A percentile compares a stretch with the other conserved stretches of the same genome.
Conservation (phyloP, 2,113 vertebrate species). For the Mastomys coucha region DNA sequence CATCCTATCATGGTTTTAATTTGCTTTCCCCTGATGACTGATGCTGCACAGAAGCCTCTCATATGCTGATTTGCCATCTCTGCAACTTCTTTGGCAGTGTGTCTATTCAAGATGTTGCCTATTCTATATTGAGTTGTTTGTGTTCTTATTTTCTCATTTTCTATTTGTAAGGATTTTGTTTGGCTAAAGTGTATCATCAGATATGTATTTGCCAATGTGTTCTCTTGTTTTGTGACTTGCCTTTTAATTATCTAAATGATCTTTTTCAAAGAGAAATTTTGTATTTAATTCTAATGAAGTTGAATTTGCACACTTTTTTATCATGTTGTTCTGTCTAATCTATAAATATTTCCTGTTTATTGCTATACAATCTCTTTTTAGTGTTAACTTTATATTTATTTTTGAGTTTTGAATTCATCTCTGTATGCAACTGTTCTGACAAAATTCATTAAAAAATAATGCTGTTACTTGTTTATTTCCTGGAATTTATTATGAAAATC, state of each 20-base stretch:
- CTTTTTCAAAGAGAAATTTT: not conserved
- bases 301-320: not conserved
- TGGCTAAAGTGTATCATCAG: not conserved
- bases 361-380: not conserved
- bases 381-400: not conserved
- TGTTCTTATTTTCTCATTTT: slow-evolving; percentile 36
- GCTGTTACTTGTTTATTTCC: not conserved
- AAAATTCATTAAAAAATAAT: not conserved
- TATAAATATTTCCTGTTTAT: slow-evolving; percentile 2
- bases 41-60: not conserved
- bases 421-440: not conserved
- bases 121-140: not conserved
- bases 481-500: not conserved
- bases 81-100: not conserved
- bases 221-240: not conserved
- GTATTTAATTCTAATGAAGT: not conserved
- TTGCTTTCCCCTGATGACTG: slow-evolving; percentile 12
- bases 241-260: not conserved
- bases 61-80: not conserved
- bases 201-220: not conserved
- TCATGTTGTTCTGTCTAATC: not conserved
- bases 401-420: not conserved
- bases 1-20: slow-evolving; percentile 1
- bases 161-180: not conserved
- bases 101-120: not conserved